Evolutionary conservation across 1,140 invertebrate species (phyloP), one percentile per base, ranked within the genome.

Genomic region (Tetragnatha versicolor): DNA sequence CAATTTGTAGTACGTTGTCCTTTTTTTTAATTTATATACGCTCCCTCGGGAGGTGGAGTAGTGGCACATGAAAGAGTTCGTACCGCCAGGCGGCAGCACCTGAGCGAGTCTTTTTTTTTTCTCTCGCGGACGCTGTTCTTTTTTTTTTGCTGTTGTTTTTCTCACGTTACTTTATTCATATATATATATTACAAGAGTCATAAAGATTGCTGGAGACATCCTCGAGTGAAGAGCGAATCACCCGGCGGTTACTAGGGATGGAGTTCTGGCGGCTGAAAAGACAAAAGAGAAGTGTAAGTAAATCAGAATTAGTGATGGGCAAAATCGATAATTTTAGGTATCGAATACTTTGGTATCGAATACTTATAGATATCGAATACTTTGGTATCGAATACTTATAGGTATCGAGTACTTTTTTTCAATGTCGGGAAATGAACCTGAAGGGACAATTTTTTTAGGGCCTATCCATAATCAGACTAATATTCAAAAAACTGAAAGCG

Each of bases 41-140:
- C 29, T 58, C 55, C 55, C 55, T 58, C 29, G 22, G 55, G 29
- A 22, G 35, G 27, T 31, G 31, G 61, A 65, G 61, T 33, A 75
- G 72, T 75, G 72, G 72, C 72, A 75, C 72, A 75, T 75, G n/a
- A 70, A 70, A 70, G 68, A 70, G 72, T 75, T 63, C 31, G 69
- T 58, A 37, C 33, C 20, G 35, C 51, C n/a, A 31, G 69, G 69
- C 20, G 70, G 53, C 70, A 61, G 70, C 55, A 61, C 39, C 29
- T 47, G 10, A 6, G n/a, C n/a, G n/a, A 49, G 58, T 49, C 42
- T 22, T 37, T 75, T 70, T 33, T 20, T 63, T 37, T 42, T 27
- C 49, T 14, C 20, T 14, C 49, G n/a, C 25, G 20, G 20, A 14
- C 25, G 25, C n/a, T 51, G 25, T 63, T 63, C 49, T 20, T 53